phyloP scores from a whole-genome alignment of 2,888 invertebrate species.

The Cyaniris semiargus region DNA sequence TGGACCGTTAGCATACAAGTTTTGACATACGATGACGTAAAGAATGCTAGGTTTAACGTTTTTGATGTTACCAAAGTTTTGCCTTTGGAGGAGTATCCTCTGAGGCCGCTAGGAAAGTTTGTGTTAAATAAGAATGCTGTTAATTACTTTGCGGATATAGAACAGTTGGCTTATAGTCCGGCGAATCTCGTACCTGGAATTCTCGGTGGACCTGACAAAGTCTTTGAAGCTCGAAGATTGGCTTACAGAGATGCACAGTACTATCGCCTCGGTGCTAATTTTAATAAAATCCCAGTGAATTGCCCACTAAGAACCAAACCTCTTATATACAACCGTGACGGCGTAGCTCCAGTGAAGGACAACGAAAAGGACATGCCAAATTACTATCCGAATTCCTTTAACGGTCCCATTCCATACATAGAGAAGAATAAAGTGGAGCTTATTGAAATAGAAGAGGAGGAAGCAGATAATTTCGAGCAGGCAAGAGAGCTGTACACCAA shows the following conservation, averaged over 20 bases:
- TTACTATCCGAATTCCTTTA: constrained; percentile 96
- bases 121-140: constrained; percentile 91
- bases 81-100: constrained; percentile 87
- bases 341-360: constrained; percentile 85
- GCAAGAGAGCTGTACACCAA: constrained; percentile 88
- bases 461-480: constrained; percentile 94
- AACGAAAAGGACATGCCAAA: constrained; percentile 94
- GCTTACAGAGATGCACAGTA: constrained; percentile 93
- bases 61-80: constrained; percentile 95
- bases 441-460: constrained; percentile 82
- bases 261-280: constrained; percentile 92
- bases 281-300: constrained; percentile 94
- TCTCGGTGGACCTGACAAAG: constrained; percentile 93
- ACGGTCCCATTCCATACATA: constrained; percentile 86
- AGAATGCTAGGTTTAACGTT: constrained; percentile 88
- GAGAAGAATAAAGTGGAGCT: constrained; percentile 77
- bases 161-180: constrained; percentile 93
- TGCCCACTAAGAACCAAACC: constrained; percentile 87
- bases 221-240: constrained; percentile 91
- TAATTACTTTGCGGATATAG: constrained; percentile 95
- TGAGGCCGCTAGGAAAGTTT: constrained; percentile 90
- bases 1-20: constrained; percentile 91
- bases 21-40: constrained; percentile 90
- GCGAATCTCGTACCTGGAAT: constrained; percentile 94
- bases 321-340: constrained; percentile 92